Evolutionary conservation across 2,888 invertebrate genomes (phyloP), one percentile per base, ranked within the genome.

Genomic region (Resseliella maxima): DNA sequence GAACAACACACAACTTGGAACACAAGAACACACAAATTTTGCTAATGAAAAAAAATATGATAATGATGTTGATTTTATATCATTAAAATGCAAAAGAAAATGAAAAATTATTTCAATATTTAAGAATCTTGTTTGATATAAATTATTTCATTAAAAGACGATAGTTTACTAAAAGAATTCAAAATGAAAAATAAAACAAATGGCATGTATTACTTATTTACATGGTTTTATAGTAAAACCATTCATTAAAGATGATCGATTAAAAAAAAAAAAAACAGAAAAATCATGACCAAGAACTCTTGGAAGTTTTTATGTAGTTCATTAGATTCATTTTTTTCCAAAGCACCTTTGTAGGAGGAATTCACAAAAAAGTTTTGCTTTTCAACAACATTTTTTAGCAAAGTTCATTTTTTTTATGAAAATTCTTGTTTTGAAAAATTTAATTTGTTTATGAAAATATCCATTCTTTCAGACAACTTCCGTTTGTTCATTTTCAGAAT

Each of bases 151-250:
- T 72, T 72, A 31, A 31, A 72, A 72, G 10, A 18, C 72, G 27
- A 72, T 72, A 59, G 59, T 59, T 59, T 59, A 59, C 24, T 24
- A 59, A 59, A n/a, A 24, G 59, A 59, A 59, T 24, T 6, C n/a
- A 59, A 24, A n/a, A 59, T 1, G 5, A 59, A n/a, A 3, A 24
- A 50, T 18, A 18, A 50, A 50, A 18, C 10, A 18, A 59, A 31
- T 72, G 6, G 6, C 72, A 72, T 72, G 72, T 72, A 72, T 35
- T 72, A 72, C 27, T 72, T 72, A 72, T 72, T 72, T 72, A 59
- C 59, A 27, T 72, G 72, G 72, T 72, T 31, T 72, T 72, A 72
- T 31, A 72, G 31, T 72, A 72, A 72, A 72, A 15, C 72, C 72
- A 72, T 72, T 15, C 15, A 72, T 72, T 72, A 15, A 72, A 72